Percentiles rank a stretch among this genome's conserved stretches.
Conservation (phyloP, 2,888 invertebrate species). For the Amblyjoppa fuscipennis region DNA sequence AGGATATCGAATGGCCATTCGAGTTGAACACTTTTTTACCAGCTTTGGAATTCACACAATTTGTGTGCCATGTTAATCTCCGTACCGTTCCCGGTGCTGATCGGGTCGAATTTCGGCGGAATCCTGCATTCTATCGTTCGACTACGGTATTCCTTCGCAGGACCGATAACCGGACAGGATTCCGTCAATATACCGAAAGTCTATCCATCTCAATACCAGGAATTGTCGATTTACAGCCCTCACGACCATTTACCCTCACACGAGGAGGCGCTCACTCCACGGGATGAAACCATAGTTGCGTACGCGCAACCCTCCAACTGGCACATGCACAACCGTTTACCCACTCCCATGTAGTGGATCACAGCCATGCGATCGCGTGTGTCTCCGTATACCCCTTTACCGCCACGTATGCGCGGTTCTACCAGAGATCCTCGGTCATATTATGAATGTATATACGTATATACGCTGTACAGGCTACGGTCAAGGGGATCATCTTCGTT, state of each 20-base stretch:
- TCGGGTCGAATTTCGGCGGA: slow-evolving; percentile 64
- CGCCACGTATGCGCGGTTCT: slow-evolving; percentile 20
- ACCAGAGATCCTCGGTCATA: slow-evolving; percentile 30
- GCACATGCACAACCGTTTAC: slow-evolving; percentile 48
- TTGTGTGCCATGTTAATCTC: neutral
- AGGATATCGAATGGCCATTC: neutral
- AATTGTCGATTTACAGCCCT: slow-evolving; percentile 66
- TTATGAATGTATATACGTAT: slow-evolving; percentile 10
- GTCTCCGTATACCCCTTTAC: slow-evolving; percentile 19
- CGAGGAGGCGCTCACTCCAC: slow-evolving; percentile 46
- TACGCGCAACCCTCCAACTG: slow-evolving; percentile 34
- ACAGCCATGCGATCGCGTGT: slow-evolving; percentile 38
- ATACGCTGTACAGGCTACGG: neutral
- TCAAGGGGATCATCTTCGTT: neutral
- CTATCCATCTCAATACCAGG: slow-evolving; percentile 80
- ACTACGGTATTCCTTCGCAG: slow-evolving; percentile 71
- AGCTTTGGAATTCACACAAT: neutral
- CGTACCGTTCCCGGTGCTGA: neutral
- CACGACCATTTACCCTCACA: slow-evolving; percentile 54
- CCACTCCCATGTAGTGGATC: slow-evolving; percentile 21
- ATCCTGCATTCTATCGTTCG: slow-evolving; percentile 53
- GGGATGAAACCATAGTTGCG: slow-evolving; percentile 62
- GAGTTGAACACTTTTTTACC: neutral
- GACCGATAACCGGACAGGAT: slow-evolving; percentile 81
- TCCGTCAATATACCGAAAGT: slow-evolving; percentile 82